Conservation (phyloP, 2,888 invertebrate species). For the Chromoteleia sp. region DNA sequence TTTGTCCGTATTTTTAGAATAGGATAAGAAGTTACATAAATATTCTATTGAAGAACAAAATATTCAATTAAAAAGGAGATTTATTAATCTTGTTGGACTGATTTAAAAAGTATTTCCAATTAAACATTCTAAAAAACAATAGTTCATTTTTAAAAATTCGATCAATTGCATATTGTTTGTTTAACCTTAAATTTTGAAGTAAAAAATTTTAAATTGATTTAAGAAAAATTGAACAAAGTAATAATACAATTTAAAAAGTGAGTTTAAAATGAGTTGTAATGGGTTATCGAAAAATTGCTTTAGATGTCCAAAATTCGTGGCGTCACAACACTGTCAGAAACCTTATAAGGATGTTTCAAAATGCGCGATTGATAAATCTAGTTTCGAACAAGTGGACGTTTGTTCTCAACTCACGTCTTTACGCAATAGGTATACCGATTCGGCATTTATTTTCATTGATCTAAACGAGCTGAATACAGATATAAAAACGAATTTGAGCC, state of each 20-base stretch:
- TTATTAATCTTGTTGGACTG: not conserved
- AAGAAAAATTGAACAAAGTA: too few species aligned
- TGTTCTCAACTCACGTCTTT: slow-evolving; percentile 74
- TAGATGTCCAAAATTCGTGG: slow-evolving; percentile 20
- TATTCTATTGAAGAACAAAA: not conserved
- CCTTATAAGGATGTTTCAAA: slow-evolving; percentile 63
- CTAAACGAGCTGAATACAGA: slow-evolving; percentile 38
- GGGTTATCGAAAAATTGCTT: not conserved
- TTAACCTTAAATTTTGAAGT: not conserved
- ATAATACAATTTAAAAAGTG: too few species aligned
- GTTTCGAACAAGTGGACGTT: slow-evolving; percentile 70
- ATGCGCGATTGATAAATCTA: slow-evolving; percentile 67
- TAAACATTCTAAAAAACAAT: not conserved
- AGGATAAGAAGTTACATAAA: not conserved
- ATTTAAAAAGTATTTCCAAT: not conserved
- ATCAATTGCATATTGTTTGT: not conserved
- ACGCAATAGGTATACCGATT: slow-evolving; percentile 74
- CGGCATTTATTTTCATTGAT: slow-evolving; percentile 54
- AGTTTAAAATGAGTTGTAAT: too few species aligned
- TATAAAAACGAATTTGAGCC: slow-evolving; percentile 29
- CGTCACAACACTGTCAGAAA: slow-evolving; percentile 71
- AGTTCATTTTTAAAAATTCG: not conserved
- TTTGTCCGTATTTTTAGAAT: not conserved
- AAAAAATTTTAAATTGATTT: not conserved
- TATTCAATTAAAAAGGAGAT: not conserved